Evolutionary conservation across 2,113 vertebrate species (phyloP).

Genomic region (Rhabdomys dilectus): DNA sequence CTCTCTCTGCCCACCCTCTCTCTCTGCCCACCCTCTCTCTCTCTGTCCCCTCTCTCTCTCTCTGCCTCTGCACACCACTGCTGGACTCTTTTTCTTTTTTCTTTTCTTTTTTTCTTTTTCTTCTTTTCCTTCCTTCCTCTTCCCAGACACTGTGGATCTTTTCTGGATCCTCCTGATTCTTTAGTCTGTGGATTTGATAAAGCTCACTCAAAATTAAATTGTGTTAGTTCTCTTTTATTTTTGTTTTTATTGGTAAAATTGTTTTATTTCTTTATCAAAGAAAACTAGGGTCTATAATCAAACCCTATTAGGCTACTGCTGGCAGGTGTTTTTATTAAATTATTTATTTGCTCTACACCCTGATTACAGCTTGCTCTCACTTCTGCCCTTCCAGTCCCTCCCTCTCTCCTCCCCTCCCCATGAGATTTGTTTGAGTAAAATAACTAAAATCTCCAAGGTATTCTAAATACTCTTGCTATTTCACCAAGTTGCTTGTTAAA

Average conservation of each 20-base stretch:
- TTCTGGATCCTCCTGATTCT: neutral
- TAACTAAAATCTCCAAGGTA: neutral
- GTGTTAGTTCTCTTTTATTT: neutral
- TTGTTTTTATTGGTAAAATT: neutral
- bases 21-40: too few species aligned
- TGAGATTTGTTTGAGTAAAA: neutral
- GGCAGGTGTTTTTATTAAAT: neutral
- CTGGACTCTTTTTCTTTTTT: neutral
- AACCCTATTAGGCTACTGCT: neutral
- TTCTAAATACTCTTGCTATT: slow-evolving; percentile 36
- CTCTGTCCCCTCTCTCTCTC: too few species aligned
- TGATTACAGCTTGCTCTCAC: too few species aligned
- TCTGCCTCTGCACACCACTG: neutral
- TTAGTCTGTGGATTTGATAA: neutral
- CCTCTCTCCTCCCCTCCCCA: too few species aligned
- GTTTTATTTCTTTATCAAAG: neutral
- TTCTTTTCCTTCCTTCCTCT: neutral
- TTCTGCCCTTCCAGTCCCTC: too few species aligned
- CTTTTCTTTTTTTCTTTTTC: neutral
- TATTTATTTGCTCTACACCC: too few species aligned
- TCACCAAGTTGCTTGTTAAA: slow-evolving; percentile 32
- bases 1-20: too few species aligned
- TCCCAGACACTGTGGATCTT: neutral
- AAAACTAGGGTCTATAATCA: neutral
- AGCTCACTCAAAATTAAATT: slow-evolving; percentile 22